phyloP scores from a whole-genome alignment of 2,888 invertebrate species.

The Pantelozetes paolii region DNA sequence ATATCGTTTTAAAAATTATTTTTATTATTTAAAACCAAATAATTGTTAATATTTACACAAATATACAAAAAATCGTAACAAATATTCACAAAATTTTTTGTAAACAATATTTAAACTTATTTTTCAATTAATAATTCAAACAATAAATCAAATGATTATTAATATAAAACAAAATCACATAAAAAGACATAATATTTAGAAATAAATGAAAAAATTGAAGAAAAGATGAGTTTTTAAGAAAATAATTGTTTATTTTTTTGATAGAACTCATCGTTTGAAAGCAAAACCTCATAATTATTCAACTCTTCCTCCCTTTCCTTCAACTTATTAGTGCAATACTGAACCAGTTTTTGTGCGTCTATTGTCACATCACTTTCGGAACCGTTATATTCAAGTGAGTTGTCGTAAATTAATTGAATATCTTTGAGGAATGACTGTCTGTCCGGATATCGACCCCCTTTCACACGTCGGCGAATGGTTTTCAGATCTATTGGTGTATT shows the following conservation, averaged over 20 bases:
- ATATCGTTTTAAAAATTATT: no score
- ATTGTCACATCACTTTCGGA: neutral
- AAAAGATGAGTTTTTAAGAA: no score
- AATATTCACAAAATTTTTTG: no score
- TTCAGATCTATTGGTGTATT: constrained; percentile 33
- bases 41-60: no score
- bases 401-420: constrained; percentile 8
- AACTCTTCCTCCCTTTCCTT: no score
- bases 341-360: neutral
- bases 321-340: neutral
- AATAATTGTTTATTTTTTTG: no score
- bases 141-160: neutral
- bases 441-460: neutral
- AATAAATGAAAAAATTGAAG: no score
- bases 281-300: no score
- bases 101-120: neutral
- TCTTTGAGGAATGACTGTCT: constrained; percentile 6
- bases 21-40: no score
- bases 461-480: neutral
- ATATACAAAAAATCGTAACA: no score
- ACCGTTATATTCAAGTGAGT: constrained; percentile 23
- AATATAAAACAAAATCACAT: neutral
- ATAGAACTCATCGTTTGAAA: no score
- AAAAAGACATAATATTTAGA: no score
- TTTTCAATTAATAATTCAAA: neutral